Evolutionary conservation across 2,888 invertebrate species (phyloP).

Genomic region (Drosophila hawaiiensis): DNA sequence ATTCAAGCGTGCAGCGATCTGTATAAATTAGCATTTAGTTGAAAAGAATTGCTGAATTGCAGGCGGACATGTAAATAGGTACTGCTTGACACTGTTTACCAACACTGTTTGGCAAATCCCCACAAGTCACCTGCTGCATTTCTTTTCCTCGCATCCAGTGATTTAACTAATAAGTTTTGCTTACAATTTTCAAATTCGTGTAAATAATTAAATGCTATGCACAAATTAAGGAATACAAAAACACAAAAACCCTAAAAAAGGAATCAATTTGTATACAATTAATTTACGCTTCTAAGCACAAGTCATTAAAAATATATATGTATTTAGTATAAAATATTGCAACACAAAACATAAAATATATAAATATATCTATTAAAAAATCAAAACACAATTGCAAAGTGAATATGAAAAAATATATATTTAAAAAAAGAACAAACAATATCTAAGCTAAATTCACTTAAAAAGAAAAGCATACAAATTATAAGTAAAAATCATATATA

Average conservation of each 20-base stretch:
- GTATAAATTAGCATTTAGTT: slow-evolving; percentile 74
- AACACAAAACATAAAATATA: slow-evolving; percentile 9
- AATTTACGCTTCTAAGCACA: slow-evolving; percentile 69
- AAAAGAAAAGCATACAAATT: slow-evolving; percentile 12
- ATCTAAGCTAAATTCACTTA: slow-evolving; percentile 19
- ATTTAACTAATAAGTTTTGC: slow-evolving; percentile 80
- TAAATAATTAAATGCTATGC: slow-evolving; percentile 57
- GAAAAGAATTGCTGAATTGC: slow-evolving; percentile 9
- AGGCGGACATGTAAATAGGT: slow-evolving; percentile 29
- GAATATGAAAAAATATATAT: slow-evolving; percentile 14
- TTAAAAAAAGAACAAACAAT: slow-evolving; percentile 28
- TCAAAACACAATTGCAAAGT: slow-evolving; percentile 26
- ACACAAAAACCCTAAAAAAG: slow-evolving; percentile 23
- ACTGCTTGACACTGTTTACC: slow-evolving; percentile 28
- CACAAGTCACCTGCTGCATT: slow-evolving; percentile 20
- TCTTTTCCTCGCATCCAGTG: slow-evolving; percentile 77
- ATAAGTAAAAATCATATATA: slow-evolving; percentile 17
- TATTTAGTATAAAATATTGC: slow-evolving; percentile 56
- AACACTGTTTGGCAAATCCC: slow-evolving; percentile 9
- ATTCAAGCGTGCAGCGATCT: slow-evolving; percentile 61
- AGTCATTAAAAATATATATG: slow-evolving; percentile 74
- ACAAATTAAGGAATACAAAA: slow-evolving; percentile 16
- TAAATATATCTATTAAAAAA: slow-evolving; percentile 8
- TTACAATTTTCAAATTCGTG: slow-evolving; percentile 45
- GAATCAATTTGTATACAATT: slow-evolving; percentile 54